Percentiles rank a stretch among this genome's conserved stretches.
phyloP scores from a whole-genome alignment of 2,888 invertebrate genomes.

The Emmelina monodactyla region DNA sequence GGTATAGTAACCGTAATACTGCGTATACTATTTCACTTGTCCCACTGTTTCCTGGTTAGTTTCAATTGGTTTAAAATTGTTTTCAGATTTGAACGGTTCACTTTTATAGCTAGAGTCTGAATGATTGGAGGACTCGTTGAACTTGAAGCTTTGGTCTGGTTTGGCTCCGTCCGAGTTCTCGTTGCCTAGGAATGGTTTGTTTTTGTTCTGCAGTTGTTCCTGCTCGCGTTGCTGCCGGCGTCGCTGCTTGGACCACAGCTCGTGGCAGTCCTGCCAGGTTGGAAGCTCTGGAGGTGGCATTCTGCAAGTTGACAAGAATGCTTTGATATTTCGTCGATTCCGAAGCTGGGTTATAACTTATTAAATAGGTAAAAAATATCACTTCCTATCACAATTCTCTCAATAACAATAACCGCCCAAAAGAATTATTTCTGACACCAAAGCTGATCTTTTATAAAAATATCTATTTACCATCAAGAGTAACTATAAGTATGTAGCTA shows the following conservation, averaged over 20 bases:
- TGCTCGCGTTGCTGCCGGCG: constrained; percentile 83
- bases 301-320: too few species aligned
- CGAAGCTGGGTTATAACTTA: too few species aligned
- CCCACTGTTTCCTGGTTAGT: constrained; percentile 33
- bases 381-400: too few species aligned
- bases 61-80: constrained; percentile 35
- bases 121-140: constrained; percentile 25
- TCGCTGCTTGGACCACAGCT: constrained; percentile 98
- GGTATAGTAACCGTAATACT: constrained; percentile 27
- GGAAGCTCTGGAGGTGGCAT: constrained; percentile 87
- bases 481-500: too few species aligned
- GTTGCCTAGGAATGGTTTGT: constrained; percentile 19
- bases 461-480: too few species aligned
- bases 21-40: constrained; percentile 50
- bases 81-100: constrained; percentile 32
- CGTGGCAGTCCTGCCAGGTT: constrained; percentile 98
- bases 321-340: too few species aligned
- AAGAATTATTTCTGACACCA: too few species aligned
- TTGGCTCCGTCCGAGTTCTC: constrained; percentile 19
- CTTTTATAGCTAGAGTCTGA: constrained; percentile 31
- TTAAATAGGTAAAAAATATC: too few species aligned
- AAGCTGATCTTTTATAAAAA: too few species aligned
- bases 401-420: too few species aligned
- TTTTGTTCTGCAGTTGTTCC: constrained; percentile 52
- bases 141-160: constrained; percentile 15